Evolutionary conservation across 2,113 vertebrate species (phyloP).

Genomic region (Aspidoscelis tigris): DNA sequence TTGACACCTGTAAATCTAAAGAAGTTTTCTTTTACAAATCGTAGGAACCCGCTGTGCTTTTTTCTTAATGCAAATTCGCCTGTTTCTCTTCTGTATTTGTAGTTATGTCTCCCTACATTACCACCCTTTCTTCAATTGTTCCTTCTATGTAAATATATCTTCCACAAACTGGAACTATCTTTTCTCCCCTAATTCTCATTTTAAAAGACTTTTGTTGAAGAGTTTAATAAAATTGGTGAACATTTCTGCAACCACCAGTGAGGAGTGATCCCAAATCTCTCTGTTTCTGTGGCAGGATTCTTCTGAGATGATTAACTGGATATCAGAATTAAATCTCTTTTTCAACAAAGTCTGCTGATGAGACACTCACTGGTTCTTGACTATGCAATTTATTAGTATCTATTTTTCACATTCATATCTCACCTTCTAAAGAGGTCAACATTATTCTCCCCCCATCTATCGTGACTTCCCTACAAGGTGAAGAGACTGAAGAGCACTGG

Average conservation of each 20-base stretch:
- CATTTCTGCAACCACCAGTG: background rate
- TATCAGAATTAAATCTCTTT: too few relatives aligned
- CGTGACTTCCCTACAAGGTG: too few relatives aligned
- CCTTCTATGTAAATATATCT: background rate
- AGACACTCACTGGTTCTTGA: background rate
- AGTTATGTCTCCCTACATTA: background rate
- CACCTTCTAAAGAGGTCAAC: too few relatives aligned
- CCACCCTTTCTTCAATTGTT: too few relatives aligned
- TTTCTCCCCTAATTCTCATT: too few relatives aligned
- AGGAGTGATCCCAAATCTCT: background rate
- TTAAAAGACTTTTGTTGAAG: background rate
- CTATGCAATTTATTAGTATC: background rate
- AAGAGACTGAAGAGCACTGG: too few relatives aligned
- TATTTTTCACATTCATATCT: too few relatives aligned
- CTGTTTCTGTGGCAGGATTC: too few relatives aligned
- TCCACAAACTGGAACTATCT: too few relatives aligned
- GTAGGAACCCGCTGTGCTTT: background rate
- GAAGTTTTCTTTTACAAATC: background rate
- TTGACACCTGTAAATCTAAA: accelerated
- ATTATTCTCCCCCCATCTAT: too few relatives aligned
- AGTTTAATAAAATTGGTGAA: background rate
- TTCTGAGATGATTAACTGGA: background rate
- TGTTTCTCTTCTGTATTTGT: background rate
- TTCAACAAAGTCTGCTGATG: too few relatives aligned
- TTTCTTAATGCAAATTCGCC: background rate